Evolutionary conservation across 2,113 vertebrate genomes (phyloP).

Genomic region (Actenoides hombroni): DNA sequence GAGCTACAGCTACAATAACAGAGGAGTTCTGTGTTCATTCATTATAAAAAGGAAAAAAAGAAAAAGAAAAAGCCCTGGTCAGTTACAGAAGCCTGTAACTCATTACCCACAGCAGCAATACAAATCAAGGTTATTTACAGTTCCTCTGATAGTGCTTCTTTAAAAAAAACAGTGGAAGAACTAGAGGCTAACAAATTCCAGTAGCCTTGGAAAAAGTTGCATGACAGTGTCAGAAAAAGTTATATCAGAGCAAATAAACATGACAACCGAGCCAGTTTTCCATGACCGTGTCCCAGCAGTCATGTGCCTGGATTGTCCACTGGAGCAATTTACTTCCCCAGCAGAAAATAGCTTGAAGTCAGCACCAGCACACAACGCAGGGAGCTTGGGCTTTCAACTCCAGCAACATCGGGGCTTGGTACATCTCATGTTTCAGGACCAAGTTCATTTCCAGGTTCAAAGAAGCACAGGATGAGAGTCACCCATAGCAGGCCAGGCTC

Average conservation of each 20-base stretch:
- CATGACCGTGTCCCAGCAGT: not conserved
- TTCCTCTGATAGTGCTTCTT: not conserved
- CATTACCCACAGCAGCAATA: not conserved
- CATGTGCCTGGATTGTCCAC: not conserved
- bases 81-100: not conserved
- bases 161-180: not conserved
- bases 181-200: conserved; percentile 18
- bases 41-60: not conserved
- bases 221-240: not conserved
- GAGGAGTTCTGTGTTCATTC: not conserved
- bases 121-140: not conserved
- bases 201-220: conserved; percentile 34
- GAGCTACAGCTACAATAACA: not conserved
- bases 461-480: not conserved
- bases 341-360: not conserved
- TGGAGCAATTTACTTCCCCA: not conserved
- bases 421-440: rapidly evolving
- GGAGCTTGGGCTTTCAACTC: not conserved
- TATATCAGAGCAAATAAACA: conserved; percentile 48
- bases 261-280: conserved; percentile 17
- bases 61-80: not conserved
- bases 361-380: not conserved
- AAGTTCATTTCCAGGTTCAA: not conserved
- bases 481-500: not conserved
- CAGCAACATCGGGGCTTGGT: rapidly evolving